Percentiles rank a stretch among this genome's conserved stretches.
Evolutionary conservation across 2,113 vertebrate species (phyloP).

Genomic region (Hoplias malabaricus): DNA sequence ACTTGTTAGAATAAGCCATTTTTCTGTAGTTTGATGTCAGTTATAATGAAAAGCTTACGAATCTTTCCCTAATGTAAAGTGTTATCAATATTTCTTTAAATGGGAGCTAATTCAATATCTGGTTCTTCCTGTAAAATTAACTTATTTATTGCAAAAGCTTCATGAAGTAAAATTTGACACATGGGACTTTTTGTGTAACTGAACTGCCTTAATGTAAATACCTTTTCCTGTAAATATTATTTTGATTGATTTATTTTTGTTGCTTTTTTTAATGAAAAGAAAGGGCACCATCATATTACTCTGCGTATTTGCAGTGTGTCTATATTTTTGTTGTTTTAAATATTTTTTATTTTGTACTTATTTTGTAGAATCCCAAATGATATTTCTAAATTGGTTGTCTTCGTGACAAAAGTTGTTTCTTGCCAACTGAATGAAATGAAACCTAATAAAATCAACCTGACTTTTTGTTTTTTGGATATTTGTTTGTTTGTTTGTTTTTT

Average conservation of each 20-base stretch:
- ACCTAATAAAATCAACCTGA: constrained; percentile 72
- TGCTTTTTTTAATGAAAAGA: constrained; percentile 66
- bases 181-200: constrained; percentile 69
- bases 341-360: constrained; percentile 69
- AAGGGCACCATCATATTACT: constrained; percentile 63
- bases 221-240: constrained; percentile 76
- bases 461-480: constrained; percentile 56
- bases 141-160: constrained; percentile 74
- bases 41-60: too few relatives aligned
- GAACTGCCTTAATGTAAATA: constrained; percentile 82
- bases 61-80: too few relatives aligned
- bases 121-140: constrained; percentile 72
- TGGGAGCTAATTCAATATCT: constrained; percentile 66
- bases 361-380: constrained; percentile 66
- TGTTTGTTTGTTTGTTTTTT: not conserved
- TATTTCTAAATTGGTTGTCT: constrained; percentile 70
- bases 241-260: constrained; percentile 58
- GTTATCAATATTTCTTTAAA: too few relatives aligned
- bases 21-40: too few relatives aligned
- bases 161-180: constrained; percentile 64
- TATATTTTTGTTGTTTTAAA: constrained; percentile 52
- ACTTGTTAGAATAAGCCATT: too few relatives aligned
- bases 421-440: constrained; percentile 77
- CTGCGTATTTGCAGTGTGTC: constrained; percentile 66
- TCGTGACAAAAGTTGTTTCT: constrained; percentile 75